These are phyloP conservation scores for Drosophila nr. perissopoda DNA, from an alignment of 2,888 invertebrate species.

Conservation along the genomic window DNA sequence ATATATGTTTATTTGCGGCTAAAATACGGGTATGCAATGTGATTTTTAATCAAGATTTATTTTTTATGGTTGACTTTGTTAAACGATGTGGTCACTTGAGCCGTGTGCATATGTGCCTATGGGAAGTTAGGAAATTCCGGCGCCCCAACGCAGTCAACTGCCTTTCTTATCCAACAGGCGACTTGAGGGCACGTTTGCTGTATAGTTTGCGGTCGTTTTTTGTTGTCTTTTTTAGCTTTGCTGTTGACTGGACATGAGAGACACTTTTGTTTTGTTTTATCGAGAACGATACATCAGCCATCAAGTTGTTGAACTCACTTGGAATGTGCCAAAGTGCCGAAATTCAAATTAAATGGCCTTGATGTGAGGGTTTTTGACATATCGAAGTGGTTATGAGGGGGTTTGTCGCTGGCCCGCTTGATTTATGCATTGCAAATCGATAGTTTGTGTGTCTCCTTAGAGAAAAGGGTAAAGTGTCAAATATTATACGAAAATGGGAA, in stretches of 20 bases:
- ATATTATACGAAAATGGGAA: constrained; percentile 17
- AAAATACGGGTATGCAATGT: background rate
- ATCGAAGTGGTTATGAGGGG: constrained; percentile 63
- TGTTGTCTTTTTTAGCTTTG: constrained; percentile 24
- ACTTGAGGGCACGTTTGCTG: constrained; percentile 24
- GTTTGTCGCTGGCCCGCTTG: constrained; percentile 36
- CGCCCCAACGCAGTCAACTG: constrained; percentile 34
- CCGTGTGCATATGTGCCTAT: background rate
- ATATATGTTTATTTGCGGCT: background rate
- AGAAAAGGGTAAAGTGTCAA: constrained; percentile 78
- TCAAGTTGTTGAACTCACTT: no score
- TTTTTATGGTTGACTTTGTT: constrained; percentile 69
- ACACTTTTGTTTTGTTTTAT: constrained; percentile 64
- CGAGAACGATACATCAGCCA: no score
- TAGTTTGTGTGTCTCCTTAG: constrained; percentile 72
- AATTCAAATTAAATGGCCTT: background rate
- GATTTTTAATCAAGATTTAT: constrained; percentile 5
- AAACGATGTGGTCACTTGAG: constrained; percentile 58
- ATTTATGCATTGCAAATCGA: constrained; percentile 74
- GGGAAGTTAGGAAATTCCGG: constrained; percentile 24
- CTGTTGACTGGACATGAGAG: constrained; percentile 43
- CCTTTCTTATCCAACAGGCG: constrained; percentile 36
- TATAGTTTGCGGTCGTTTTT: constrained; percentile 24
- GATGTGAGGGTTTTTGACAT: constrained; percentile 82
- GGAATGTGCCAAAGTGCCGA: no score